Conservation (phyloP, 2,113 vertebrate species). For the Eira barbara region DNA sequence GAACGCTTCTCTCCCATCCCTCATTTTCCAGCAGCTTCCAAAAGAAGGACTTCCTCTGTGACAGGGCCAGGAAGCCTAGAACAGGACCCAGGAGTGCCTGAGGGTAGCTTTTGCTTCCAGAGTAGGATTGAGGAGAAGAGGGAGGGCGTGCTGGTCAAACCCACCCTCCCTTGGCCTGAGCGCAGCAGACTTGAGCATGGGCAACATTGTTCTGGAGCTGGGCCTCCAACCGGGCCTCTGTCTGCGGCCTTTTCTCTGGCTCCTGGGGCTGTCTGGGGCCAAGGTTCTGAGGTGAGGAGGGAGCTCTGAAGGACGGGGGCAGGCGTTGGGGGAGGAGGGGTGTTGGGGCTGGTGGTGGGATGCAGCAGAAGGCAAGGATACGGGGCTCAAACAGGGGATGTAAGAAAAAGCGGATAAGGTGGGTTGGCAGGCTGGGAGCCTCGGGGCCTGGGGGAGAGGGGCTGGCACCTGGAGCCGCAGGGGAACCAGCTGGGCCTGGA, state of each 20-base stretch:
- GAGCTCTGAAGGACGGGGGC: not conserved
- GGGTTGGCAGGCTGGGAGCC: not conserved
- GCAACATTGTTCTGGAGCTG: not conserved
- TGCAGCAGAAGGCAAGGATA: not conserved
- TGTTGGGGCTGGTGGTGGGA: too few relatives aligned
- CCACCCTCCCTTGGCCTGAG: not conserved
- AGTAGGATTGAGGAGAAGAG: not conserved
- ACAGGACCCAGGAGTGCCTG: not conserved
- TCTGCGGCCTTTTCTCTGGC: not conserved
- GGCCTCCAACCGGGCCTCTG: not conserved
- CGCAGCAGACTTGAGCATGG: not conserved
- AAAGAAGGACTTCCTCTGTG: not conserved
- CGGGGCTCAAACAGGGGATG: not conserved
- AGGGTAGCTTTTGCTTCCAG: not conserved
- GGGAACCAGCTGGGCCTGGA: not conserved
- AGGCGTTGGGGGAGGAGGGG: not conserved
- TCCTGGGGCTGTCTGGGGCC: not conserved
- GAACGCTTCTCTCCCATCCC: not conserved
- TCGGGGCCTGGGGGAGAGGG: not conserved
- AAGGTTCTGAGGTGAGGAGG: not conserved
- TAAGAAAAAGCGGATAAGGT: not conserved
- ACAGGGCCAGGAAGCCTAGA: not conserved
- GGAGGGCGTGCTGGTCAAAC: not conserved
- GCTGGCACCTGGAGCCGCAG: not conserved
- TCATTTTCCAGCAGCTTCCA: not conserved